Evolutionary conservation across 2,888 invertebrate species (phyloP).

Genomic region (Embidobia sp.): DNA sequence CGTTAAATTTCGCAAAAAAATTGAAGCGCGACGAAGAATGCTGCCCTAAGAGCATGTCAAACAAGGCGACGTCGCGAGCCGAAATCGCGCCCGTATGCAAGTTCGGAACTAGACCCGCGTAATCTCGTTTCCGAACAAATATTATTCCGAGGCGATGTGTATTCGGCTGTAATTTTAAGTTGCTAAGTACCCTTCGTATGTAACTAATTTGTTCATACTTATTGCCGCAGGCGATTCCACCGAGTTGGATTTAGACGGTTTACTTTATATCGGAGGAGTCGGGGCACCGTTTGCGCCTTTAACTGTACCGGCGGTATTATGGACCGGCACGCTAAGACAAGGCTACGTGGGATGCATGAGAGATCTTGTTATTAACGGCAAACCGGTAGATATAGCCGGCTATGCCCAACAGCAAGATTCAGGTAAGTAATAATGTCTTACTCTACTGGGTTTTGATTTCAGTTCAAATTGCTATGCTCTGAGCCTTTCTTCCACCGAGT

Average conservation of each 20-base stretch:
- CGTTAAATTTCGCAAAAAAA: no score
- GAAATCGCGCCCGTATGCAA: no score
- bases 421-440: conserved; percentile 82
- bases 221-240: conserved; percentile 88
- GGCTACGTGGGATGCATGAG: conserved; percentile 97
- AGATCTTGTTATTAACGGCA: conserved; percentile 93
- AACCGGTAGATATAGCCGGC: conserved; percentile 93
- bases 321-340: conserved; percentile 94
- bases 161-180: neutral
- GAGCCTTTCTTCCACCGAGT: neutral
- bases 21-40: no score
- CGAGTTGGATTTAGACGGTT: conserved; percentile 93
- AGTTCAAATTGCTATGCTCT: no score
- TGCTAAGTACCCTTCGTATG: neutral
- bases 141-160: neutral
- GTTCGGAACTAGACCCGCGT: neutral
- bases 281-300: conserved; percentile 90
- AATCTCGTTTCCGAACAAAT: neutral
- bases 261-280: conserved; percentile 94
- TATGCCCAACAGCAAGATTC: conserved; percentile 95
- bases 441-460: conserved; percentile 19
- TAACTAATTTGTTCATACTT: conserved; percentile 29
- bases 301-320: conserved; percentile 91
- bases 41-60: no score
- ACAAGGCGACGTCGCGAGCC: no score